These are phyloP conservation scores for Oligia latruncula DNA, from an alignment of 2,888 invertebrate species.

Conservation along the genomic window DNA sequence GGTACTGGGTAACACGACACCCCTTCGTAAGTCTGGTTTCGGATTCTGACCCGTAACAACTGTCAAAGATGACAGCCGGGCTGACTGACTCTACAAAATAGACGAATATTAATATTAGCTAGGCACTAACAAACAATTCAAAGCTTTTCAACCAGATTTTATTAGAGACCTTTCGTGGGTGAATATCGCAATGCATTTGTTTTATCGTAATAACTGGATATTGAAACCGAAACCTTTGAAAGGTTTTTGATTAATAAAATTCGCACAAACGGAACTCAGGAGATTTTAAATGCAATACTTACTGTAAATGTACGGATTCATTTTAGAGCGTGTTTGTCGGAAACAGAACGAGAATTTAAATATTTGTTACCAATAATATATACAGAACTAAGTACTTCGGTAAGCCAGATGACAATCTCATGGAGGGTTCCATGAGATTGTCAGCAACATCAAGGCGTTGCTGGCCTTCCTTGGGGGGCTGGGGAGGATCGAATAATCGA, in stretches of 20 bases:
- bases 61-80: neutral
- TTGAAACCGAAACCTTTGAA: constrained; percentile 5
- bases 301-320: constrained; percentile 17
- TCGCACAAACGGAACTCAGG: constrained; percentile 11
- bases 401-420: neutral
- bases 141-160: neutral
- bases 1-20: too few species aligned
- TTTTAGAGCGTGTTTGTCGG: constrained; percentile 26
- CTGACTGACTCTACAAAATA: neutral
- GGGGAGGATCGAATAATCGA: neutral
- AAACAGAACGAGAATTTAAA: constrained; percentile 25
- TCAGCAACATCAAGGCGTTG: too few species aligned
- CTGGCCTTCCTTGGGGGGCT: neutral
- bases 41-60: neutral
- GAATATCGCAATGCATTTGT: constrained; percentile 1
- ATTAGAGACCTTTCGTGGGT: neutral
- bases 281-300: constrained; percentile 31
- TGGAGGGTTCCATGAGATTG: neutral
- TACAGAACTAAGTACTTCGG: neutral
- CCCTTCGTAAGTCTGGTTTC: neutral
- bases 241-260: constrained; percentile 31
- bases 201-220: constrained; percentile 19
- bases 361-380: neutral
- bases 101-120: neutral
- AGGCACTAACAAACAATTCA: neutral